Base-by-base conservation (phyloP, 2,888 invertebrate species). In the Spisula subtruncata region DNA sequence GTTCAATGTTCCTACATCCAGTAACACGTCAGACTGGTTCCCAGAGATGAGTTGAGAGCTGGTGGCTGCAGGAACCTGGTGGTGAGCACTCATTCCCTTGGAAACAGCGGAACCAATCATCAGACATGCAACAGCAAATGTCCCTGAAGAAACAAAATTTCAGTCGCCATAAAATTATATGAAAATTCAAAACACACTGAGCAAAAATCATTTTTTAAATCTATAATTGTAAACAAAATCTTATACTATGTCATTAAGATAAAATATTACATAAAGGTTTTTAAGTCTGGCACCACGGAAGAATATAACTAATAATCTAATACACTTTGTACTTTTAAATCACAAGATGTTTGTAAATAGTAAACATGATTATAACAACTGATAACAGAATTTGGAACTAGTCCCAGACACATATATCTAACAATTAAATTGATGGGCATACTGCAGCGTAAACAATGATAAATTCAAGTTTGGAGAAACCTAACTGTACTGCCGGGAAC, bases 81-180 rank as follows among this genome's bases (percentile, higher is more conserved):
- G 71, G 35, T 46, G 25, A 29, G 66, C 86, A 35, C 51, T 79
- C 56, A 85, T 80, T 20, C 95, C 94, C 92, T 96, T 96, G 81
- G 95, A 95, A 4, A 98, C 98, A 16, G 98, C 98, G 97, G 98
- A 98, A 48, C 99, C 98, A 2, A 98, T 98, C 99, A 99, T 99
- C 90, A 99, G 97, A 96, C 98, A 98, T 51, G 98, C 98, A 0
- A 99, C 98, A 6, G 99, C 99, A 97, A 97, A 97, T 20, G 97
- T 97, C 66, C 97, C 97, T 97, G 35, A 29, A 81, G 35, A 48
- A 35, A 32, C 41, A 79, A 29, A 14, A 79, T 41, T 41, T 41
- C 8, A 2, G 8, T 41, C 8, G 41, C 25, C 51, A 51, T 16
- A 51, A 10, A 12, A 5, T 48, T 5, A 48, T 48, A 48, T 48